Percentiles rank a stretch among this genome's conserved stretches.
Conservation (phyloP, 2,888 invertebrate genomes). For the Ypsolopha scabrella region DNA sequence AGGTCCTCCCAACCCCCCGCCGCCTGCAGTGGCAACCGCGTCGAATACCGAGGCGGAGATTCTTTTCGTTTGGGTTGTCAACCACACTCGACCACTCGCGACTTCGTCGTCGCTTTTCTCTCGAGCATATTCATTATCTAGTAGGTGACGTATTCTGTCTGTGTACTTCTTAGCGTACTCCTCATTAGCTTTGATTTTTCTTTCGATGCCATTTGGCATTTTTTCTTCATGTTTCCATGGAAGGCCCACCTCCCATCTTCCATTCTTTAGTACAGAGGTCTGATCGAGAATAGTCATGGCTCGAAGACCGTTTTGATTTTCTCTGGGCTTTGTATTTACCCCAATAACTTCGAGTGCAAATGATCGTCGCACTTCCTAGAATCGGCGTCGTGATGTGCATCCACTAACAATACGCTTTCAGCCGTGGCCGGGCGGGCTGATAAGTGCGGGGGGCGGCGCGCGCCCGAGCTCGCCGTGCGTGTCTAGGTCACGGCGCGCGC, state of each 20-base stretch:
- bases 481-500: background rate
- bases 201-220: conserved; percentile 20
- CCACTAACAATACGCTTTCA: background rate
- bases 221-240: conserved; percentile 3
- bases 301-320: conserved; percentile 7
- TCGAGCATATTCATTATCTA: conserved; percentile 4
- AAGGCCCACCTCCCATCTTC: conserved; percentile 2
- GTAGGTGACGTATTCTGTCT: conserved; percentile 4
- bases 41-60: too few relatives aligned
- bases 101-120: background rate
- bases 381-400: background rate
- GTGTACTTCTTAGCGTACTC: background rate
- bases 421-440: background rate
- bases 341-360: conserved; percentile 10
- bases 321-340: conserved; percentile 6
- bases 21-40: conserved; percentile 20
- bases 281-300: background rate
- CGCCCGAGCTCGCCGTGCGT: too few relatives aligned
- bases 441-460: background rate
- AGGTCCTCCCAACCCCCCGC: conserved; percentile 16
- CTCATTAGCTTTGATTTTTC: conserved; percentile 5
- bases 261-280: too few relatives aligned
- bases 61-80: conserved; percentile 6
- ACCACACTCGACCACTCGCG: too few relatives aligned
- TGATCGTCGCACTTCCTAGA: conserved; percentile 1